phyloP scores from a whole-genome alignment of 2,797 vertebrate species.

The Florisuga fusca region DNA sequence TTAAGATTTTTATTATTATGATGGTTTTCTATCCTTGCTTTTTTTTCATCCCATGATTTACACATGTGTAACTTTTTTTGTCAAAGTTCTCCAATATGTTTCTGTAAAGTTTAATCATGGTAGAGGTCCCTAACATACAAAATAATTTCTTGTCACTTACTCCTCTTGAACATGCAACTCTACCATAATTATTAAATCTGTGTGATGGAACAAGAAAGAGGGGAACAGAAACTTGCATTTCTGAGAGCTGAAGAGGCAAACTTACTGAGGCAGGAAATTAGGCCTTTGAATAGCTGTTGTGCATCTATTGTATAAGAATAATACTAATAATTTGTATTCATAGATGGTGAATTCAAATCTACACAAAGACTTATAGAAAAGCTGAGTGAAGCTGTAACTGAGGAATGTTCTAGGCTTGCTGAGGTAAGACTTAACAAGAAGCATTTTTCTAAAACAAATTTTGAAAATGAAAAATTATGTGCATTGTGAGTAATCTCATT shows the following conservation, averaged over 20 bases:
- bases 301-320: not conserved
- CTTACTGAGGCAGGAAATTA: not conserved
- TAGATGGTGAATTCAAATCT: slow-evolving; percentile 76
- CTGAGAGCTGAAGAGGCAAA: not conserved
- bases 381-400: slow-evolving; percentile 81
- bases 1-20: not conserved
- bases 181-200: not conserved
- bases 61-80: not conserved
- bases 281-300: not conserved
- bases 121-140: not conserved
- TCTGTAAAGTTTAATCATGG: not conserved
- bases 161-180: not conserved
- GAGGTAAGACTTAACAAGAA: slow-evolving; percentile 79
- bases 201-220: not conserved
- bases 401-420: slow-evolving; percentile 84
- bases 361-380: slow-evolving; percentile 78
- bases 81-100: not conserved
- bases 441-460: not conserved
- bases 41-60: not conserved
- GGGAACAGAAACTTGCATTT: not conserved
- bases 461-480: not conserved
- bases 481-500: not conserved
- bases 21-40: not conserved
- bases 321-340: slow-evolving; percentile 4
- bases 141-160: not conserved